Evolutionary conservation across 1,140 invertebrate species (phyloP).

Genomic region (Halictus rubicundus): DNA sequence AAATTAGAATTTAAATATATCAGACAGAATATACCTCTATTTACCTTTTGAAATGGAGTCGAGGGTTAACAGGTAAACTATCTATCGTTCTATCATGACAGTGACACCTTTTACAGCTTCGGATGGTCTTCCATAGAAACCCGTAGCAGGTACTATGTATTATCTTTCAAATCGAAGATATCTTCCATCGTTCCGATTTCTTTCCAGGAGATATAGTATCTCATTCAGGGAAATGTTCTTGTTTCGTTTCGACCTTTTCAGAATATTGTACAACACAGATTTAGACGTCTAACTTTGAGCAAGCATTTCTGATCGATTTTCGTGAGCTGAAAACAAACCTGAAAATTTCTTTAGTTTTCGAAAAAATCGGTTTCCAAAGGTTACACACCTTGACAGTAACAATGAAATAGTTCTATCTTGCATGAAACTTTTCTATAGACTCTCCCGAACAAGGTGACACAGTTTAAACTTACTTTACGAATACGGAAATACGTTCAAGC

Average conservation of each 20-base stretch:
- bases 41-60: neutral
- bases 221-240: neutral
- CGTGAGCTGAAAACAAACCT: no score
- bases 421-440: no score
- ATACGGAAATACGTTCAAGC: no score
- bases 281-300: no score
- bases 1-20: neutral
- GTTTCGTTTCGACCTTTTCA: neutral
- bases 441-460: no score
- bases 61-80: neutral
- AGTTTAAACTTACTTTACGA: no score
- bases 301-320: no score
- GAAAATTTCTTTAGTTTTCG: no score
- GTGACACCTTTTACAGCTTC: neutral
- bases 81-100: neutral
- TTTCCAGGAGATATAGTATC: neutral
- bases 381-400: no score
- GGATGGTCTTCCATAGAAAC: neutral
- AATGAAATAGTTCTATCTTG: no score
- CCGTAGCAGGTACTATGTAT: slow-evolving; percentile 5
- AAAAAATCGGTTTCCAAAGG: no score
- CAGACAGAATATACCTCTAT: no score
- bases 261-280: neutral
- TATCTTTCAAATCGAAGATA: neutral
- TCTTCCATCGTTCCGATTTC: neutral